Percentiles rank a stretch among this genome's conserved stretches.
These are phyloP conservation scores for Byasa hedistus DNA, from an alignment of 2,888 invertebrate species.

Conservation along the genomic window DNA sequence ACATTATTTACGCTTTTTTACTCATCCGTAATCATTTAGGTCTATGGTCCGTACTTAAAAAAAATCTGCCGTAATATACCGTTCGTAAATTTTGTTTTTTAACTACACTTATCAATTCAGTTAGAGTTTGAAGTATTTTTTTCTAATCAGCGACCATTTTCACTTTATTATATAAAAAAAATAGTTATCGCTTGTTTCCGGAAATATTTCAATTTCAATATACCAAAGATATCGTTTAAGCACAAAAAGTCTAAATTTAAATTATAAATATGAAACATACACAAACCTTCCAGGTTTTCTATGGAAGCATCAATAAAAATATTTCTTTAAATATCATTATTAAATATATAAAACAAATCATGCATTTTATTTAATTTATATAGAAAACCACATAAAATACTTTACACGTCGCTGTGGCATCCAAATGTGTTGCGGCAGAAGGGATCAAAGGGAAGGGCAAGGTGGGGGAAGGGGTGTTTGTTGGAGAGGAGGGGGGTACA, in stretches of 20 bases:
- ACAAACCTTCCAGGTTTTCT: constrained; percentile 18
- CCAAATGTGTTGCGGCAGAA: constrained; percentile 47
- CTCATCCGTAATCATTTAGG: no score
- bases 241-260: neutral
- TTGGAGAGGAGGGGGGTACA: neutral
- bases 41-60: no score
- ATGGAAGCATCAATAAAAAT: constrained; percentile 15
- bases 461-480: no score
- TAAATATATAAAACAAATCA: constrained; percentile 17
- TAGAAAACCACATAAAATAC: constrained; percentile 53
- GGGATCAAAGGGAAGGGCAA: constrained; percentile 38
- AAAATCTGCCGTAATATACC: no score
- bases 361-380: constrained; percentile 30
- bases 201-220: no score
- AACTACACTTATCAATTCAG: no score
- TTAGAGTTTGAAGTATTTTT: no score
- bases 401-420: constrained; percentile 67
- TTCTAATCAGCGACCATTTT: no score
- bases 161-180: no score
- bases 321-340: constrained; percentile 19
- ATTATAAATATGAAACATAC: neutral
- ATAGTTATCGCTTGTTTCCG: no score
- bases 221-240: neutral
- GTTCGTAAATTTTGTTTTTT: no score
- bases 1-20: no score